phyloP scores from a whole-genome alignment of 2,797 vertebrate species.

The Phoebastria nigripes region DNA sequence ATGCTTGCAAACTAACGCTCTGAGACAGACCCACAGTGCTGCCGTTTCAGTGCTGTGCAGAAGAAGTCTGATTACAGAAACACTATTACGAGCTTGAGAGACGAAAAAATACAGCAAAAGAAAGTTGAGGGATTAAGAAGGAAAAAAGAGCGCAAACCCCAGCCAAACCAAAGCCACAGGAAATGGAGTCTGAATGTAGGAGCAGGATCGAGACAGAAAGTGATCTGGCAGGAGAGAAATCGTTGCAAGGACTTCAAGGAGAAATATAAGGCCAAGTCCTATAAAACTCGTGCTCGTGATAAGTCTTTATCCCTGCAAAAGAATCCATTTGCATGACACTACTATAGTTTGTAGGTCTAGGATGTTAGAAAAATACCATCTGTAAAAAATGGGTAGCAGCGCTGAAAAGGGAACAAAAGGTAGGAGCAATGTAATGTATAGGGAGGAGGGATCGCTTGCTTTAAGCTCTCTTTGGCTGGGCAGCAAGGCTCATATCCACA shows the following conservation, averaged over 20 bases:
- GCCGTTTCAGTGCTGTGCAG: not conserved
- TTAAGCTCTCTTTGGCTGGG: not conserved
- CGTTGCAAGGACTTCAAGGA: not conserved
- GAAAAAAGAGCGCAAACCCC: not conserved
- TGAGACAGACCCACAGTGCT: not conserved
- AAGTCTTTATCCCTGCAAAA: not conserved
- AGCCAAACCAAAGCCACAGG: conserved; percentile 60
- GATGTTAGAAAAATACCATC: not conserved
- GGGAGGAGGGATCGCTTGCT: not conserved
- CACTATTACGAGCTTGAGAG: not conserved
- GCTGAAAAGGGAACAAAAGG: not conserved
- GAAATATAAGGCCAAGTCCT: not conserved
- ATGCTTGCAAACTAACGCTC: not conserved
- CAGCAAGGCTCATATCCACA: not conserved
- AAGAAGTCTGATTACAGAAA: not conserved
- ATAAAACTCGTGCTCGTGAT: not conserved
- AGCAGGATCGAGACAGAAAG: conserved; percentile 23
- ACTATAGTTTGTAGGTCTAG: not conserved
- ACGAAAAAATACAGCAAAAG: not conserved
- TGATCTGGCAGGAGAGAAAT: conserved; percentile 23
- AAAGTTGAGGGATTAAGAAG: conserved; percentile 41
- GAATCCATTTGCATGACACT: not conserved
- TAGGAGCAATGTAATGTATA: not conserved
- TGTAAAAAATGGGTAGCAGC: not conserved
- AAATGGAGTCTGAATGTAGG: conserved; percentile 47